Percentiles rank a stretch among this genome's conserved stretches.
These are phyloP conservation scores for Stigmatopora nigra DNA, from an alignment of 2,113 vertebrate genomes.

Conservation along the genomic window DNA sequence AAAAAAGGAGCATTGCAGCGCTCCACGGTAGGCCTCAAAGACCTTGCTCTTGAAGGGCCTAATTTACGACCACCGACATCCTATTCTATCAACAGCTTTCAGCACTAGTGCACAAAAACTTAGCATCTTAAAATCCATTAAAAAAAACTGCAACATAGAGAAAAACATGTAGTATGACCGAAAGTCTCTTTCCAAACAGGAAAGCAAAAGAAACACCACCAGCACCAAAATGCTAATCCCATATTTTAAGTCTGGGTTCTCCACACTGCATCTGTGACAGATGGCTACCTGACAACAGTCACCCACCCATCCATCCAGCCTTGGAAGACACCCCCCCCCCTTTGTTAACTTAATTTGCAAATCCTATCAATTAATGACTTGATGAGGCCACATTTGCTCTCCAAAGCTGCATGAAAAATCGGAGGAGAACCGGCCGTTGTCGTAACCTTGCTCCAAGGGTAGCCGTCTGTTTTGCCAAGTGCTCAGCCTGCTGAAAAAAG, in stretches of 20 bases:
- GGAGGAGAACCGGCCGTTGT: constrained; percentile 26
- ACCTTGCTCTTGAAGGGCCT: not conserved
- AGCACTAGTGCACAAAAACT: not conserved
- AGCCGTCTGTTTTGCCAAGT: constrained; percentile 49
- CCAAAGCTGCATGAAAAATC: constrained; percentile 19
- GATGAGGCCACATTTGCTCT: constrained; percentile 25
- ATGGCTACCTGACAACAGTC: constrained; percentile 64
- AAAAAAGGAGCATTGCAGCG: not conserved
- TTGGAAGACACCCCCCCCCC: not conserved
- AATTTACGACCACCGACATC: not conserved
- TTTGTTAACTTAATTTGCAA: constrained; percentile 17
- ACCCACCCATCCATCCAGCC: constrained; percentile 21
- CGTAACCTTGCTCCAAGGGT: constrained; percentile 60
- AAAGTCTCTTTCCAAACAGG: constrained; percentile 29
- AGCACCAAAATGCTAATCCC: constrained; percentile 41
- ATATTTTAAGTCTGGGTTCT: constrained; percentile 38
- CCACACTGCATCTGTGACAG: constrained; percentile 55
- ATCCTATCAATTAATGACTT: constrained; percentile 33
- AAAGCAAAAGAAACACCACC: constrained; percentile 22
- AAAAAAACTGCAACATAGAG: not conserved
- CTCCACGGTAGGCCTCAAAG: constrained; percentile 1
- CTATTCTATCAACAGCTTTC: constrained; percentile 3
- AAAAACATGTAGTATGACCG: not conserved
- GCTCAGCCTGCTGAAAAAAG: constrained; percentile 44
- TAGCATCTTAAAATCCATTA: not conserved